A percentile compares a stretch with the other conserved stretches of the same genome.
Conservation (phyloP, 2,888 invertebrate species). For the Xanthorhoe spadicearia region DNA sequence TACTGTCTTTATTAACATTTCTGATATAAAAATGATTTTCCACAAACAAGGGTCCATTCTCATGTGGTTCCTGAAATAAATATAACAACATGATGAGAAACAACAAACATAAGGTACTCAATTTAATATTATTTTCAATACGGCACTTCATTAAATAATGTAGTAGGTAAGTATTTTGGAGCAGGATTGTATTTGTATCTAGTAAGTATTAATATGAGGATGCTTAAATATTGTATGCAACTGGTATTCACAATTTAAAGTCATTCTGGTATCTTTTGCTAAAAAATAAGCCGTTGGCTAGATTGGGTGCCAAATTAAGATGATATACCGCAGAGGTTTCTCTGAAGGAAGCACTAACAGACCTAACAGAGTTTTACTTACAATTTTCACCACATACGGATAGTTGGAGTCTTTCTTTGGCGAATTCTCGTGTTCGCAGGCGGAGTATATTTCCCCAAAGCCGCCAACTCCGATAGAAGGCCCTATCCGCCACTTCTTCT, state of each 20-base stretch:
- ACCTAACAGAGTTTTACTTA: slow-evolving; percentile 68
- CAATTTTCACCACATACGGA: slow-evolving; percentile 92
- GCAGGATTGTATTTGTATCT: too few species aligned
- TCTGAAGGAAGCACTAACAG: neutral
- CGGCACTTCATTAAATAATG: too few species aligned
- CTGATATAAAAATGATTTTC: slow-evolving; percentile 96
- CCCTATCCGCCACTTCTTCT: slow-evolving; percentile 94
- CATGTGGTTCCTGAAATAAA: slow-evolving; percentile 90
- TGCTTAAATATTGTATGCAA: too few species aligned
- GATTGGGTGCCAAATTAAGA: too few species aligned
- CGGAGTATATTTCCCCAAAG: slow-evolving; percentile 97
- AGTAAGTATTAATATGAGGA: too few species aligned
- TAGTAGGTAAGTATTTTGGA: too few species aligned
- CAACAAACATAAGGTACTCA: too few species aligned
- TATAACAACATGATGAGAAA: neutral
- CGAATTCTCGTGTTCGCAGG: slow-evolving; percentile 85
- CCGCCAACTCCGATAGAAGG: slow-evolving; percentile 95
- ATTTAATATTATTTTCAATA: too few species aligned
- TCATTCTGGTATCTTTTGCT: too few species aligned
- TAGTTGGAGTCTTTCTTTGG: slow-evolving; percentile 81
- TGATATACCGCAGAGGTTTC: neutral
- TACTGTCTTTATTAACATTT: slow-evolving; percentile 88
- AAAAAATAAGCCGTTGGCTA: too few species aligned
- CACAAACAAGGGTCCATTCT: slow-evolving; percentile 97
- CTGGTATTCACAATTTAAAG: neutral